Evolutionary conservation across 1,140 invertebrate genomes (phyloP).

Genomic region (Zaprionus davidi): DNA sequence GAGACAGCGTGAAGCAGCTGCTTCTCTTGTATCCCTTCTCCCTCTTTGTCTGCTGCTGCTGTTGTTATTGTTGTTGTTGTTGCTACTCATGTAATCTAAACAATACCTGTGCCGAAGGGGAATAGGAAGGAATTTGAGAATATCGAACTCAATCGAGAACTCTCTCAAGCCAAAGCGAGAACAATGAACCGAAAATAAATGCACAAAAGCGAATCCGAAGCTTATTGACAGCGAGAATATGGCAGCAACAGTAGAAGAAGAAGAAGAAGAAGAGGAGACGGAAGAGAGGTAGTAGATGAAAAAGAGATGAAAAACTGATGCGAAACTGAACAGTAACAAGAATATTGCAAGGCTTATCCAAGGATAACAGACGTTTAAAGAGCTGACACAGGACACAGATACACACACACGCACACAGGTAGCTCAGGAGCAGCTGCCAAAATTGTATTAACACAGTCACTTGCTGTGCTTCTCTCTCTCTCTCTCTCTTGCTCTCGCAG

Average conservation of each 20-base stretch:
- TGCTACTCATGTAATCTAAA: constrained; percentile 70
- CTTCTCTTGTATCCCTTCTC: background rate
- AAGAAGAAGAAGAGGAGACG: background rate
- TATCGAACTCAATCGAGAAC: constrained; percentile 27
- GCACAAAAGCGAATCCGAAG: constrained; percentile 58
- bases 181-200: constrained; percentile 65
- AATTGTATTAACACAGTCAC: constrained; percentile 58
- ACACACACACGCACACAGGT: constrained; percentile 40
- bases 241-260: background rate
- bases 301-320: constrained; percentile 1
- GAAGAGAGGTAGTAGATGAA: background rate
- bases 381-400: constrained; percentile 31
- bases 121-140: constrained; percentile 17
- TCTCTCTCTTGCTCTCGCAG: constrained; percentile 2
- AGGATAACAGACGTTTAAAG: constrained; percentile 52
- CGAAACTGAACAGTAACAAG: constrained; percentile 36
- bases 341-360: constrained; percentile 26
- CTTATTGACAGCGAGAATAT: constrained; percentile 63
- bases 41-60: background rate
- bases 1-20: constrained; percentile 19
- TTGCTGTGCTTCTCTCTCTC: constrained; percentile 23
- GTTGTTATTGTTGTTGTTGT: constrained; percentile 17
- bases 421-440: constrained; percentile 48
- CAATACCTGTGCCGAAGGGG: constrained; percentile 62
- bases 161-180: constrained; percentile 36